Evolutionary conservation across 2,888 invertebrate species (phyloP), one percentile per base, ranked within the genome.

Genomic region (Trichacis sp.): DNA sequence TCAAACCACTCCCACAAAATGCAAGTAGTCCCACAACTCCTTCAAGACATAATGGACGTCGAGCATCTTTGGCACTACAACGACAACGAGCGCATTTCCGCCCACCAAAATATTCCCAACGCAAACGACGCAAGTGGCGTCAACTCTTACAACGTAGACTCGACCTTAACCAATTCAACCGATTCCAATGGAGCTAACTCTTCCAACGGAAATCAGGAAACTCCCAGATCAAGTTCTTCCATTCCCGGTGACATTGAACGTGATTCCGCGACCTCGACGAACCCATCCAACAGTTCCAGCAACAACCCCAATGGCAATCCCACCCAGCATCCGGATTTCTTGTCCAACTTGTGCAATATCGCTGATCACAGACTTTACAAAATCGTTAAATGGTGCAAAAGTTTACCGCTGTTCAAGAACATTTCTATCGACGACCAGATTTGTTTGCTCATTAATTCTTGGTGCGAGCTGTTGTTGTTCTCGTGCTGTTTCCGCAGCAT

Each of bases 371-470:
- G 97, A 47, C 89, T 98, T 14, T 98, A 97, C 84, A 96, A 97
- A 87, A 96, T 98, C 74, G 98, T 98, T 68, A 96, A 97, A 83
- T 98, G 98, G 98, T 97, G 97, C 87, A 95, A 98, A 85, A 97
- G 96, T 84, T 86, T 98, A 83, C 97, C 98, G 12, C 89, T 98
- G 19, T 98, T 98, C 84, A 96, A 97, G 84, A 95, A 96, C 85
- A 97, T 98, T 76, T 95, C 96, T 77, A 97, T 97, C 84, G 98
- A 98, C 86, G 98, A 98, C 87, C 98, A 98, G 87, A 98, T 97
- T 78, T 93, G 96, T 80, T 87, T 98, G 79, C 89, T 98, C 72
- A 97, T 98, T 80, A 98, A 98, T 86, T 96, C 97, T 67, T 98
- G 98, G 98, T 97, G 97, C 85, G 96, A 96, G 86, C 87, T 96